Conservation (phyloP, 2,888 invertebrate genomes). For the Brachylomia viminalis region DNA sequence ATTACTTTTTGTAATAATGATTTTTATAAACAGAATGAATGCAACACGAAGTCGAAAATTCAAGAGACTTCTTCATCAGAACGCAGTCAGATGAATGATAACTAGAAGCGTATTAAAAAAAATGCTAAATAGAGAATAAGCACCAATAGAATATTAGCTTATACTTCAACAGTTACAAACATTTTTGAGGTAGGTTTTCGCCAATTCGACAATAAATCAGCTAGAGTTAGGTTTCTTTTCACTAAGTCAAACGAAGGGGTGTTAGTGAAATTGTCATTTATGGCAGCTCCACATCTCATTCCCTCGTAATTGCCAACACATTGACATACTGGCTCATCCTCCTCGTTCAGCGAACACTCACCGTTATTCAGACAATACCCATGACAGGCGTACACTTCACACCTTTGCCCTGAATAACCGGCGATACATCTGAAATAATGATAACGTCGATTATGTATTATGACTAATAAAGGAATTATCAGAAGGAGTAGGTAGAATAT, state of each 20-base stretch:
- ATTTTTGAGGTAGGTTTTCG: conserved; percentile 2
- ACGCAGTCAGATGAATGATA: background rate
- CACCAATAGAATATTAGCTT: background rate
- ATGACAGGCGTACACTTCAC: background rate
- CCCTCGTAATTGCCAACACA: background rate
- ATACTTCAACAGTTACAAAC: background rate
- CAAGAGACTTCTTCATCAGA: background rate
- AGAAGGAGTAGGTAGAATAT: too few relatives aligned
- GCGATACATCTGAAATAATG: background rate
- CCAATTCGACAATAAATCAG: background rate
- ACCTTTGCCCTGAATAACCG: background rate
- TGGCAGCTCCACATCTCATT: background rate
- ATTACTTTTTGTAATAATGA: background rate
- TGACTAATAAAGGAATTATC: too few relatives aligned
- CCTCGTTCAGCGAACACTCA: background rate
- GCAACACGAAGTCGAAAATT: background rate
- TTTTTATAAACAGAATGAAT: background rate
- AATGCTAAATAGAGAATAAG: too few relatives aligned
- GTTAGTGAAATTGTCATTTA: background rate
- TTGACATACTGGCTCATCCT: background rate
- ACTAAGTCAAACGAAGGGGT: background rate
- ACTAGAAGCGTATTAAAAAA: background rate
- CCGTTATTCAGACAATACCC: background rate
- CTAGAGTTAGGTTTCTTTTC: background rate
- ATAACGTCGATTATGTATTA: too few relatives aligned